phyloP scores from a whole-genome alignment of 2,888 invertebrate genomes.

The Leptinotarsa haldemani region DNA sequence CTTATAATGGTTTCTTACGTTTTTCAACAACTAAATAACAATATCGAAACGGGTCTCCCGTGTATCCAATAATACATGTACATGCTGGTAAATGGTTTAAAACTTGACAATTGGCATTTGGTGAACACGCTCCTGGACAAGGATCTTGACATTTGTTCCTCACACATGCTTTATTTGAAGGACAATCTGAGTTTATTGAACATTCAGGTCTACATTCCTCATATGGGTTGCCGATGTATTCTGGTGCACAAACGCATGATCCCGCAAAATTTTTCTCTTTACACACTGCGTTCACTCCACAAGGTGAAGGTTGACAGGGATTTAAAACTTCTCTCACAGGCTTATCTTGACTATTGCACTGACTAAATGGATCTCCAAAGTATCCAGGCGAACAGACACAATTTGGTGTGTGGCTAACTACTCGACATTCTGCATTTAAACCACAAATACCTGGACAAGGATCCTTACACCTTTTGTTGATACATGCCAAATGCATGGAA shows the following conservation, averaged over 20 bases:
- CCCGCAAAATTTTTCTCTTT: conserved; percentile 73
- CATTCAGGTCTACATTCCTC: conserved; percentile 82
- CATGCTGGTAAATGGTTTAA: conserved; percentile 82
- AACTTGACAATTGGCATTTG: conserved; percentile 79
- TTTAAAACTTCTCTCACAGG: conserved; percentile 63
- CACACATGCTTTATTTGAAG: conserved; percentile 77
- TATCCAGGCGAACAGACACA: conserved; percentile 70
- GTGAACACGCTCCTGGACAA: conserved; percentile 79
- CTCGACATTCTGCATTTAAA: conserved; percentile 68
- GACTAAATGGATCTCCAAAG: conserved; percentile 71
- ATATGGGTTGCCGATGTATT: conserved; percentile 77
- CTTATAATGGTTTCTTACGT: conserved; percentile 48
- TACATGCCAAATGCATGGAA: conserved; percentile 75
- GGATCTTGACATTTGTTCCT: conserved; percentile 79
- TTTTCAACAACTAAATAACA: conserved; percentile 58
- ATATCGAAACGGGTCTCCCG: conserved; percentile 70
- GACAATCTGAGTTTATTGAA: conserved; percentile 78
- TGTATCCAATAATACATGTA: conserved; percentile 72
- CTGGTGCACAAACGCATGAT: conserved; percentile 74
- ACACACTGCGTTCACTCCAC: conserved; percentile 75
- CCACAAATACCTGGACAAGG: conserved; percentile 73
- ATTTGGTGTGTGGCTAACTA: conserved; percentile 70
- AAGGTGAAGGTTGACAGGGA: conserved; percentile 76
- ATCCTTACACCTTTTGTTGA: conserved; percentile 79
- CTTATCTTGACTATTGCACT: conserved; percentile 62